Conservation (phyloP, 2,797 vertebrate genomes). For the Capromys pilorides region DNA sequence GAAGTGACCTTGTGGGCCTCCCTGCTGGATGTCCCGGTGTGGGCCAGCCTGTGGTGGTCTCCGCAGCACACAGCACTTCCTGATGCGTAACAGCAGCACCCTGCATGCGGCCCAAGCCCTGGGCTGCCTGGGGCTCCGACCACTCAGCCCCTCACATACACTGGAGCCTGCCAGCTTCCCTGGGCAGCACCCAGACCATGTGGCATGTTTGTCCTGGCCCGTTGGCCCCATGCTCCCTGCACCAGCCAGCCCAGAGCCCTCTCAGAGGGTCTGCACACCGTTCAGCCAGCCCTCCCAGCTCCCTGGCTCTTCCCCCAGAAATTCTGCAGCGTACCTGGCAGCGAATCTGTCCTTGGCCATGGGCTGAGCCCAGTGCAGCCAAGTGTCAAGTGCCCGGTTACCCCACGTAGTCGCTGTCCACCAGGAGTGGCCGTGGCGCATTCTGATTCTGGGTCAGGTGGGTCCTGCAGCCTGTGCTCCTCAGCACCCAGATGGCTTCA, state of each 20-base stretch:
- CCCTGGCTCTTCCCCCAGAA: not conserved
- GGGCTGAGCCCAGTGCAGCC: not conserved
- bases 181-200: conserved; percentile 43
- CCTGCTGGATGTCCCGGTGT: not conserved
- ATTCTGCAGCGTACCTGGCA: not conserved
- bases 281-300: conserved; percentile 56
- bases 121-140: not conserved
- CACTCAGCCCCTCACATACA: not conserved
- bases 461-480: not conserved
- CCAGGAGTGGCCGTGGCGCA: not conserved
- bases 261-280: not conserved
- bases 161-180: fast-evolving
- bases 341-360: not conserved
- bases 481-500: not conserved
- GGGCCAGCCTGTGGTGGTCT: not conserved
- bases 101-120: not conserved
- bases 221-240: conserved; percentile 47
- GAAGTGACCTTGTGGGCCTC: not conserved
- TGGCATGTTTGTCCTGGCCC: conserved; percentile 61
- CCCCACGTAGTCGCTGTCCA: not conserved
- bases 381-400: not conserved
- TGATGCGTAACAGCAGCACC: not conserved
- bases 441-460: not conserved
- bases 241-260: conserved; percentile 51
- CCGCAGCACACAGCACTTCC: not conserved